phyloP scores from a whole-genome alignment of 1,140 invertebrate genomes.

The Nasonia giraulti region DNA sequence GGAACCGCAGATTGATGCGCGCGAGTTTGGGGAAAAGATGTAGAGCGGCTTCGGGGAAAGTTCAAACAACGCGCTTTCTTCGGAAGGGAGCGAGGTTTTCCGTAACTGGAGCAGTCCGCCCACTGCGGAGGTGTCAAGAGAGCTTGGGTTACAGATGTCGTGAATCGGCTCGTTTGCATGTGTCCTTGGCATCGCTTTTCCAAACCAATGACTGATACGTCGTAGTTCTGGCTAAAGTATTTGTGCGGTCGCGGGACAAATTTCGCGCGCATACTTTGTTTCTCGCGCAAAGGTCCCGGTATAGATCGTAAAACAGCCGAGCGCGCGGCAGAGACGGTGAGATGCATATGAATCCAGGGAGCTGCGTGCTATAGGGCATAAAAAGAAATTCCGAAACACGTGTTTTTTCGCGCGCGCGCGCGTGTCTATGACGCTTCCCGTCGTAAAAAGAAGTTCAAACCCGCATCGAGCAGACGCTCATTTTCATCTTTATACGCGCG shows the following conservation, averaged over 20 bases:
- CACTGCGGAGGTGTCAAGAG: background rate
- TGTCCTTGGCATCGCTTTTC: background rate
- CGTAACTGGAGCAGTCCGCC: background rate
- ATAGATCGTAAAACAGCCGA: background rate
- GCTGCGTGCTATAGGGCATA: too few relatives aligned
- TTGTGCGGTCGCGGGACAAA: background rate
- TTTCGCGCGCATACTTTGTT: background rate
- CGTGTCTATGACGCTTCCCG: conserved; percentile 35
- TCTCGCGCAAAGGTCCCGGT: background rate
- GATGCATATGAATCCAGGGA: background rate
- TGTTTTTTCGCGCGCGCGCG: conserved; percentile 25
- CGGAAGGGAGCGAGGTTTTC: background rate
- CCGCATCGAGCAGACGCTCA: background rate
- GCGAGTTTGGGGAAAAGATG: background rate
- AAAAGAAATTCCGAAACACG: conserved; percentile 28
- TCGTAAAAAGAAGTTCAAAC: conserved; percentile 37
- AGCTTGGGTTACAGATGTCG: background rate
- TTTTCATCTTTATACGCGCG: background rate
- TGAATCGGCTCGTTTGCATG: background rate
- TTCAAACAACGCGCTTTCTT: background rate
- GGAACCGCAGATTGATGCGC: background rate
- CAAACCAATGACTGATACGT: background rate
- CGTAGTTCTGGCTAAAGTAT: background rate
- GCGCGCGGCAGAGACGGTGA: too few relatives aligned
- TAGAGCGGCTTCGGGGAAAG: background rate